phyloP scores from a whole-genome alignment of 2,113 vertebrate genomes.

The Picathartes gymnocephalus region DNA sequence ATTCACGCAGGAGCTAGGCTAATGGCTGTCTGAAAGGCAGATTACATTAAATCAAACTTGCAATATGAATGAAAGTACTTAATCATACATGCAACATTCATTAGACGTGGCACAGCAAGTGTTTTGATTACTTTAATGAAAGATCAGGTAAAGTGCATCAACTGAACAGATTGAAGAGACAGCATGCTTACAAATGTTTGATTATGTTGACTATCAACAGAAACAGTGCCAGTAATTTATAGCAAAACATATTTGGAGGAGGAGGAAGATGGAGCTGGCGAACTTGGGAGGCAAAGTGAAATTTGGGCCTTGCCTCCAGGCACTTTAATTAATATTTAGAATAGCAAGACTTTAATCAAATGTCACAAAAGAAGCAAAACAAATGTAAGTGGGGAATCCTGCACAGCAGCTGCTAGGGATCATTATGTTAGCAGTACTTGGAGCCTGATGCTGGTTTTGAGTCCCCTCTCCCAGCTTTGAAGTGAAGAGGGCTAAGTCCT shows the following conservation, averaged over 20 bases:
- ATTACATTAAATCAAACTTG: slow-evolving; percentile 86
- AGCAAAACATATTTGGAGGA: slow-evolving; percentile 74
- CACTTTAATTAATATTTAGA: slow-evolving; percentile 51
- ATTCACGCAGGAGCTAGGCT: slow-evolving; percentile 79
- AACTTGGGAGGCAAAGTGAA: slow-evolving; percentile 53
- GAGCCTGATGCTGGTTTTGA: neutral
- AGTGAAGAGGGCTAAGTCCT: neutral
- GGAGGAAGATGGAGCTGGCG: slow-evolving; percentile 39
- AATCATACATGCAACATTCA: slow-evolving; percentile 87
- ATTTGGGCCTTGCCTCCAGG: slow-evolving; percentile 38
- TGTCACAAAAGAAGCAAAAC: slow-evolving; percentile 20
- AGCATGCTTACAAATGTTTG: slow-evolving; percentile 83
- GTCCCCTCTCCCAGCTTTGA: neutral
- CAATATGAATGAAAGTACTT: slow-evolving; percentile 84
- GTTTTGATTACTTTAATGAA: slow-evolving; percentile 86
- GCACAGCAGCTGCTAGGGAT: neutral
- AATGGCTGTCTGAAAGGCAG: slow-evolving; percentile 84
- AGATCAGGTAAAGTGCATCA: slow-evolving; percentile 87
- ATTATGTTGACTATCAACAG: slow-evolving; percentile 83
- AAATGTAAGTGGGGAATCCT: slow-evolving; percentile 13
- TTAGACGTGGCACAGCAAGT: slow-evolving; percentile 80
- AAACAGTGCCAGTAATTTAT: slow-evolving; percentile 79
- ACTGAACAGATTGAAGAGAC: slow-evolving; percentile 81
- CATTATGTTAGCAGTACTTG: neutral
- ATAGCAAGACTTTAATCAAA: slow-evolving; percentile 37